phyloP scores from a whole-genome alignment of 2,888 invertebrate species.

The Odontocolon sp. region DNA sequence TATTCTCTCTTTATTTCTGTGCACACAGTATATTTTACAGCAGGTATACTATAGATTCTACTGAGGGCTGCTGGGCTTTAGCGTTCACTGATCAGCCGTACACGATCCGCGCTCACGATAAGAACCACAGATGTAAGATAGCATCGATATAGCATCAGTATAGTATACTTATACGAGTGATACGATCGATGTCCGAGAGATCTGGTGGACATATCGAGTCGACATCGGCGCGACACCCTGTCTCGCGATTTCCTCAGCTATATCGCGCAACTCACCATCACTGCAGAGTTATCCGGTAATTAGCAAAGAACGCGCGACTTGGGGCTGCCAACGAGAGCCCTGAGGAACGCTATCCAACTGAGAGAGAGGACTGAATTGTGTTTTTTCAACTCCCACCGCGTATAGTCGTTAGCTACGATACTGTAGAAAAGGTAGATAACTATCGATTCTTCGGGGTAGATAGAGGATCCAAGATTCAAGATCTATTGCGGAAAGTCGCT shows the following conservation, averaged over 20 bases:
- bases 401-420: not conserved
- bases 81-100: constrained; percentile 48
- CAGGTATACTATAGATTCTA: constrained; percentile 12
- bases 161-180: constrained; percentile 52
- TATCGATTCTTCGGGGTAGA: constrained; percentile 7
- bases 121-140: constrained; percentile 60
- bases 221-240: constrained; percentile 63
- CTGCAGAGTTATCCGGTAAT: constrained; percentile 72
- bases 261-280: constrained; percentile 58
- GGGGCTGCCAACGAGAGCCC: constrained; percentile 55
- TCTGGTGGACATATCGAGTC: constrained; percentile 57
- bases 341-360: constrained; percentile 64
- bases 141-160: constrained; percentile 51
- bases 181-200: constrained; percentile 62
- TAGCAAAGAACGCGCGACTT: constrained; percentile 68
- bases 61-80: constrained; percentile 54
- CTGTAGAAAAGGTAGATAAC: constrained; percentile 5
- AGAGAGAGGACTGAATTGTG: constrained; percentile 17
- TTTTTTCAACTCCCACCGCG: not conserved
- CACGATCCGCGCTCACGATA: constrained; percentile 57
- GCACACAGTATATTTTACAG: constrained; percentile 35
- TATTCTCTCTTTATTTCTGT: constrained; percentile 33
- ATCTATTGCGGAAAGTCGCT: constrained; percentile 19
- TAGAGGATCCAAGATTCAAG: constrained; percentile 15
- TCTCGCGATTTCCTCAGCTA: constrained; percentile 51